phyloP scores from a whole-genome alignment of 2,888 invertebrate genomes.

The Coleophora deauratella region DNA sequence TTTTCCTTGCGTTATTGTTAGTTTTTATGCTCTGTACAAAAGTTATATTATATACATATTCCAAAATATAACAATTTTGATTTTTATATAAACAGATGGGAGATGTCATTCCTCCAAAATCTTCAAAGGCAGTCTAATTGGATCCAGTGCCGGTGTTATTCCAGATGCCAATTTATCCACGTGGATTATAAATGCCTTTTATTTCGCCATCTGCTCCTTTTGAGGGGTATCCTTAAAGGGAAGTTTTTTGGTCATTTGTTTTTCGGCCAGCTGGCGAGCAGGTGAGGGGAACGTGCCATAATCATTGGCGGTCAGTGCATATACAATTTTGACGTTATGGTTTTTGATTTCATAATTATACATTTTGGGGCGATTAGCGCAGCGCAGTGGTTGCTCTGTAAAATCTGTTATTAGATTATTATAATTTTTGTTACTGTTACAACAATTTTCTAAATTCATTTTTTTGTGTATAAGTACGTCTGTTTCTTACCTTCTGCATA shows the following conservation, averaged over 20 bases:
- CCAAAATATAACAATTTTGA: too few species aligned
- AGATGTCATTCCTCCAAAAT: not conserved
- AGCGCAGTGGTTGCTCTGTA: too few species aligned
- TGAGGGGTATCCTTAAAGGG: slow-evolving; percentile 37
- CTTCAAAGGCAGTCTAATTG: slow-evolving; percentile 4
- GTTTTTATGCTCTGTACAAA: too few species aligned
- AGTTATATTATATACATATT: too few species aligned
- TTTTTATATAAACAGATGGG: not conserved
- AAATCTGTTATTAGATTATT: too few species aligned
- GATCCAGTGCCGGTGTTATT: slow-evolving; percentile 11
- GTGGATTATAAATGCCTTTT: slow-evolving; percentile 21
- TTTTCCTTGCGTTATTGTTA: too few species aligned
- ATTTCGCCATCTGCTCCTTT: slow-evolving; percentile 44
- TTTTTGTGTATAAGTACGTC: too few species aligned
- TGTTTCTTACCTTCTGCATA: too few species aligned
- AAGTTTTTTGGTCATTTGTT: slow-evolving; percentile 54
- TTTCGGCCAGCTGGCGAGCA: slow-evolving; percentile 59
- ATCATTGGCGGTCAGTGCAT: too few species aligned
- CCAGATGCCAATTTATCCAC: slow-evolving; percentile 18
- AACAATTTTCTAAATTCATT: too few species aligned
- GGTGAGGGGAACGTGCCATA: slow-evolving; percentile 54
- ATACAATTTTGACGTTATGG: slow-evolving; percentile 6
- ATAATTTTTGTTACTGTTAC: too few species aligned
- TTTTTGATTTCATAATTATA: slow-evolving; percentile 1
- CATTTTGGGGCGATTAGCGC: not conserved